Conservation (phyloP, 2,888 invertebrate genomes). For the Hipparchia sbordonii region DNA sequence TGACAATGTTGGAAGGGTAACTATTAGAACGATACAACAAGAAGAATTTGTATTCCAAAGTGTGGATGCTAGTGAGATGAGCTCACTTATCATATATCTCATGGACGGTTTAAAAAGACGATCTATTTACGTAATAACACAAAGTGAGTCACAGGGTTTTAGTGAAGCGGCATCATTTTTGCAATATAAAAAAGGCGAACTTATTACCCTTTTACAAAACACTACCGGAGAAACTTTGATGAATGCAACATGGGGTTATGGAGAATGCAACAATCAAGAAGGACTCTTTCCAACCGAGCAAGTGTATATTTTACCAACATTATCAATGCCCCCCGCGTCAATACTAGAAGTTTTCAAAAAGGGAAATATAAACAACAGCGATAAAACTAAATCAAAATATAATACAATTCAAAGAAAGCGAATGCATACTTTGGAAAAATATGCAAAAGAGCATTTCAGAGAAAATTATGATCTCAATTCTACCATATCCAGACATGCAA, state of each 20-base stretch:
- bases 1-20: slow-evolving; percentile 85
- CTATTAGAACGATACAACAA: slow-evolving; percentile 91
- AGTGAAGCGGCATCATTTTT: slow-evolving; percentile 83
- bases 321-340: slow-evolving; percentile 87
- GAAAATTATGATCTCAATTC: slow-evolving; percentile 70
- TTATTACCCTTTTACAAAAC: slow-evolving; percentile 90
- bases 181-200: slow-evolving; percentile 88
- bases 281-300: slow-evolving; percentile 94
- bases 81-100: slow-evolving; percentile 91
- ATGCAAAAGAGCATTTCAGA: slow-evolving; percentile 92
- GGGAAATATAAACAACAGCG: slow-evolving; percentile 75
- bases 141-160: slow-evolving; percentile 81
- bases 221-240: slow-evolving; percentile 89
- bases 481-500: slow-evolving; percentile 84
- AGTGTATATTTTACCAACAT: slow-evolving; percentile 93
- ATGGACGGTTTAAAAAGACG: slow-evolving; percentile 93
- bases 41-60: slow-evolving; percentile 96
- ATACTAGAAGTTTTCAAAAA: slow-evolving; percentile 86
- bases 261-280: slow-evolving; percentile 86
- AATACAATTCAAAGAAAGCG: slow-evolving; percentile 85
- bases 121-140: slow-evolving; percentile 92
- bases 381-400: slow-evolving; percentile 73
- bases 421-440: slow-evolving; percentile 92
- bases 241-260: slow-evolving; percentile 88
- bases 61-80: slow-evolving; percentile 93